Evolutionary conservation across 2,113 vertebrate genomes (phyloP).

Genomic region (Nibea coibor): DNA sequence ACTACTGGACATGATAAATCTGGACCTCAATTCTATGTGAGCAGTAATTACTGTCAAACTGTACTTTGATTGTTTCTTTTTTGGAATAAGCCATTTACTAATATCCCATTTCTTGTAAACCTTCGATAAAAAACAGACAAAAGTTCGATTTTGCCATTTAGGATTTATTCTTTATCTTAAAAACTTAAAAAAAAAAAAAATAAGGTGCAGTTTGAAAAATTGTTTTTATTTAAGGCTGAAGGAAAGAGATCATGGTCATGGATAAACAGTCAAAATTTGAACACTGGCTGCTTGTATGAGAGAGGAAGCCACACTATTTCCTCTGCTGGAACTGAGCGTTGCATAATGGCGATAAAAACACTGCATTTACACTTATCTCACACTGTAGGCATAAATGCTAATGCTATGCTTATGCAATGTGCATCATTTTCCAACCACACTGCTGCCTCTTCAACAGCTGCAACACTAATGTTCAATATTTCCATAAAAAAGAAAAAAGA

Average conservation of each 20-base stretch:
- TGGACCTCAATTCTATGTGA: too few relatives aligned
- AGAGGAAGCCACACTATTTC: neutral
- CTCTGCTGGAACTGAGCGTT: slow-evolving; percentile 10
- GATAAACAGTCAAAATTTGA: neutral
- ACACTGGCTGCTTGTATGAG: neutral
- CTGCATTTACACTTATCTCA: neutral
- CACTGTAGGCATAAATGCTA: slow-evolving; percentile 33
- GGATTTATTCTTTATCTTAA: neutral
- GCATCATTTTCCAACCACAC: slow-evolving; percentile 9
- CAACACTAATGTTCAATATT: slow-evolving; percentile 12
- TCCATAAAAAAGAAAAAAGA: neutral
- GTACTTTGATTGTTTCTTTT: too few relatives aligned
- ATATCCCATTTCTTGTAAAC: neutral
- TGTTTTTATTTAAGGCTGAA: neutral
- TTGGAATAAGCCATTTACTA: neutral
- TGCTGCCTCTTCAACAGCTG: slow-evolving; percentile 13
- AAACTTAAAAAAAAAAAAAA: too few relatives aligned
- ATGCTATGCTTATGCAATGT: slow-evolving; percentile 22
- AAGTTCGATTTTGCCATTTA: too few relatives aligned
- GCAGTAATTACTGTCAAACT: too few relatives aligned
- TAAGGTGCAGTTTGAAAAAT: neutral
- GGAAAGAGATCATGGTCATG: neutral
- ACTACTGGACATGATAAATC: too few relatives aligned
- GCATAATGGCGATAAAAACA: slow-evolving; percentile 13
- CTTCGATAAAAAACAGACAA: neutral